A percentile compares a stretch with the other conserved stretches of the same genome.
Evolutionary conservation across 2,888 invertebrate genomes (phyloP).

Genomic region (Gasteruption jaculator): DNA sequence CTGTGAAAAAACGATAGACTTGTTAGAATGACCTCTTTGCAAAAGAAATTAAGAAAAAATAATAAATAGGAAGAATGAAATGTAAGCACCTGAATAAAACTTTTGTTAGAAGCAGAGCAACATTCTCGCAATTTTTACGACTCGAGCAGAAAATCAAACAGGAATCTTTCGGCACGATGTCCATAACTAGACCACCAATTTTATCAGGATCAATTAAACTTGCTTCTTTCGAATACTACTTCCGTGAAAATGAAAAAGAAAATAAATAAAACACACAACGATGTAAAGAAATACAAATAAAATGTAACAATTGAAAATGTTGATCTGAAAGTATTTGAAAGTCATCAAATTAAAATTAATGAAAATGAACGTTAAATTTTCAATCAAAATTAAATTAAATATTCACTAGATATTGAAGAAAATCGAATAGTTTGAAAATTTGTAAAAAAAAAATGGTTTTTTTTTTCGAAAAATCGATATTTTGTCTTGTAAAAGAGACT

Average conservation of each 20-base stretch:
- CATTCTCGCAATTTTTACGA: slow-evolving; percentile 88
- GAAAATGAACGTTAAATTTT: slow-evolving; percentile 3
- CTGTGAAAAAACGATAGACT: slow-evolving; percentile 50
- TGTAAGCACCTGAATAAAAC: slow-evolving; percentile 53
- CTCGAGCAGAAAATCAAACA: slow-evolving; percentile 92
- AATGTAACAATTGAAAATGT: slow-evolving; percentile 17
- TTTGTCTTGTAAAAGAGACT: slow-evolving; percentile 21
- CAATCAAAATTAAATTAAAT: slow-evolving; percentile 2
- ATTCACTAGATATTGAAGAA: not conserved
- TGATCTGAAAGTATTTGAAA: too few relatives aligned
- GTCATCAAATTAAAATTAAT: slow-evolving; percentile 3
- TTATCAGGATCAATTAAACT: slow-evolving; percentile 72
- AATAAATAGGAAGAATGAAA: slow-evolving; percentile 6
- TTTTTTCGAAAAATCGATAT: not conserved
- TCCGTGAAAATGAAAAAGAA: slow-evolving; percentile 26
- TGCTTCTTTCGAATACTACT: slow-evolving; percentile 61
- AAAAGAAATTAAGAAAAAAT: slow-evolving; percentile 3
- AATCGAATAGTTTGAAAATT: not conserved
- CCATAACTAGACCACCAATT: slow-evolving; percentile 73
- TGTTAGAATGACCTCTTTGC: too few relatives aligned
- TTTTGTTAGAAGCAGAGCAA: slow-evolving; percentile 71
- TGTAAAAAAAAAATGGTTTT: not conserved
- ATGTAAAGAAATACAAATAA: slow-evolving; percentile 11
- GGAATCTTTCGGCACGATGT: slow-evolving; percentile 74
- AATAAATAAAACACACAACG: slow-evolving; percentile 11